Percentiles rank a stretch among this genome's conserved stretches.
Evolutionary conservation across 2,888 invertebrate species (phyloP).

Genomic region (Apodemia mormo): DNA sequence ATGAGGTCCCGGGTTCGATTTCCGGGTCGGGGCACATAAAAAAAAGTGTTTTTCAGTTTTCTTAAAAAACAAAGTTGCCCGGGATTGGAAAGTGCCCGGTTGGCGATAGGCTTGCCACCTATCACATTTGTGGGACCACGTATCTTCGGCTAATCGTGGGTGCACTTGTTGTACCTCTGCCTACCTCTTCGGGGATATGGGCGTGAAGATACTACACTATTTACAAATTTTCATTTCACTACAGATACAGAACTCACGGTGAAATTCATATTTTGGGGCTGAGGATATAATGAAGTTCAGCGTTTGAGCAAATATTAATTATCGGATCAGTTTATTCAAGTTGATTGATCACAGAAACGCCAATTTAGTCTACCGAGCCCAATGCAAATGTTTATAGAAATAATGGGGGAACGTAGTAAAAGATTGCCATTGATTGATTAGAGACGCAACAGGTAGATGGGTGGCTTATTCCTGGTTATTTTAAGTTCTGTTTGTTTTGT

Average conservation of each 20-base stretch:
- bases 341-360: slow-evolving; percentile 46
- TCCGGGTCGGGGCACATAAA: too few relatives aligned
- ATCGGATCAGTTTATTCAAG: slow-evolving; percentile 33
- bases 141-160: too few relatives aligned
- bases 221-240: neutral
- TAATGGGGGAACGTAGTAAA: slow-evolving; percentile 33
- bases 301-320: slow-evolving; percentile 23
- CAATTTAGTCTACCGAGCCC: slow-evolving; percentile 33
- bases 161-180: too few relatives aligned
- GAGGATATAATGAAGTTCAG: slow-evolving; percentile 11
- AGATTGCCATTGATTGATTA: slow-evolving; percentile 43
- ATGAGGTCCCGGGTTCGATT: too few relatives aligned
- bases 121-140: too few relatives aligned
- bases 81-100: too few relatives aligned
- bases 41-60: too few relatives aligned
- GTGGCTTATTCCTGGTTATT: slow-evolving; percentile 20
- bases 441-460: slow-evolving; percentile 41
- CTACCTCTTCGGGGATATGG: too few relatives aligned
- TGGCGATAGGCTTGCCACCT: too few relatives aligned
- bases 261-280: neutral
- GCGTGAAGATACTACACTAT: too few relatives aligned
- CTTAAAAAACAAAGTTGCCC: too few relatives aligned
- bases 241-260: neutral
- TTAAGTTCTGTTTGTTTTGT: slow-evolving; percentile 10
- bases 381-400: slow-evolving; percentile 40